Base-by-base conservation (phyloP, 2,797 vertebrate genomes). In the Borostomias antarcticus region DNA sequence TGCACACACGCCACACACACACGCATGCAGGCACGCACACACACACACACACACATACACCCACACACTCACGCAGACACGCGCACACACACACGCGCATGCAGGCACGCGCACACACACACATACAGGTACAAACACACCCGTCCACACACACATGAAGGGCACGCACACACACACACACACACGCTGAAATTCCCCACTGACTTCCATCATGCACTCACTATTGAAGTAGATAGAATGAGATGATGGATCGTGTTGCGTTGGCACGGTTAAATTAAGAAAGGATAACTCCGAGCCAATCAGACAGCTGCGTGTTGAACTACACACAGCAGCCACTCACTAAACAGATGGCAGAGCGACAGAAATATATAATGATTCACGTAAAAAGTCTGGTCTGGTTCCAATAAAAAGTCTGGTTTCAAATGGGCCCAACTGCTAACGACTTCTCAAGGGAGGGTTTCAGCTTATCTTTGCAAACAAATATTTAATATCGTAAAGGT, bases 401-500 rank as follows among this genome's bases (percentile, higher is more conserved):
- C 30, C 25, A 33, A 19, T 0, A 70, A 43, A 28, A 3, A 60
- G 2, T 71, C 30, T 71, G 32, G 73, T 67, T 68, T 76, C 19
- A 25, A 50, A 50, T 50, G 47, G 17, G 19, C 19, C 15, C 21
- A 9, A 11, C 7, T 4, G 11, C 21, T 15, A 19, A 25, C 40
- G 47, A 13, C 26, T 29, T n/a, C 61, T 69, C 69, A 58, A 1
- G 21, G 69, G 66, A 47, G 62, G 50, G 73, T 57, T 72, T 69
- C 58, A 61, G 67, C 37, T 71, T 74, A 72, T 82, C 73, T 78
- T 77, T 65, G 75, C 66, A 85, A 85, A 88, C 80, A 85, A 85
- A 89, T 86, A 88, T 89, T 84, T 80, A 87, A 89, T 85, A 86
- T 79, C 76, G 78, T 61, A 91, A 90, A 91, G 85, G 88, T 90